Evolutionary conservation across 2,888 invertebrate genomes (phyloP).

Genomic region (Melangyna quadrimaculata): DNA sequence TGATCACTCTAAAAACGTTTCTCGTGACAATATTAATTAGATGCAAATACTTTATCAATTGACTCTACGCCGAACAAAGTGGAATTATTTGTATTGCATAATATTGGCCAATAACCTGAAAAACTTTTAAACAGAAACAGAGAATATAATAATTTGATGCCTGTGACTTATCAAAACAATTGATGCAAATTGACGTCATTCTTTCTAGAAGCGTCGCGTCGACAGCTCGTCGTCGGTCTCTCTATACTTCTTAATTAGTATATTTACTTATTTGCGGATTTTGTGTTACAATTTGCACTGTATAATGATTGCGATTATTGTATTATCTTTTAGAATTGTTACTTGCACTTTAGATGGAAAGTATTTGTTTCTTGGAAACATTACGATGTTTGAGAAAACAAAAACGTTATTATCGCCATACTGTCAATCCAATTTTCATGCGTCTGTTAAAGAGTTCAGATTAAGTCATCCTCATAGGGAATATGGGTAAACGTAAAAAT

Average conservation of each 20-base stretch:
- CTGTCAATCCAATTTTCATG: too few relatives aligned
- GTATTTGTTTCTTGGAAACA: not conserved
- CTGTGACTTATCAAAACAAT: constrained; percentile 39
- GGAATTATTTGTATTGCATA: not conserved
- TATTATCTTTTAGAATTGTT: not conserved
- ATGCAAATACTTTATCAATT: constrained; percentile 10
- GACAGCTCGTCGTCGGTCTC: too few relatives aligned
- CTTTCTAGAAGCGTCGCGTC: not conserved
- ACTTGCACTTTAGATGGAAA: not conserved
- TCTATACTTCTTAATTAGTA: constrained; percentile 30
- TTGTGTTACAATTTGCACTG: not conserved
- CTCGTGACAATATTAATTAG: constrained; percentile 13
- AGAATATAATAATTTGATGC: constrained; percentile 10
- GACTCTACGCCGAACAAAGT: not conserved
- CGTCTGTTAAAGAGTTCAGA: too few relatives aligned
- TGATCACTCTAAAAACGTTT: not conserved
- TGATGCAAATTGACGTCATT: constrained; percentile 37
- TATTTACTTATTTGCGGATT: not conserved
- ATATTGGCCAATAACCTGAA: not conserved
- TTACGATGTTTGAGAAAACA: too few relatives aligned
- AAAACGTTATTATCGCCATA: too few relatives aligned
- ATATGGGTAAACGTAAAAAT: too few relatives aligned
- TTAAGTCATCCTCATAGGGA: too few relatives aligned
- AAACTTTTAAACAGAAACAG: not conserved
- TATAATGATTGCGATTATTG: not conserved